phyloP scores from a whole-genome alignment of 2,797 vertebrate species.

The Ctenochaetus hawaiiensis region DNA sequence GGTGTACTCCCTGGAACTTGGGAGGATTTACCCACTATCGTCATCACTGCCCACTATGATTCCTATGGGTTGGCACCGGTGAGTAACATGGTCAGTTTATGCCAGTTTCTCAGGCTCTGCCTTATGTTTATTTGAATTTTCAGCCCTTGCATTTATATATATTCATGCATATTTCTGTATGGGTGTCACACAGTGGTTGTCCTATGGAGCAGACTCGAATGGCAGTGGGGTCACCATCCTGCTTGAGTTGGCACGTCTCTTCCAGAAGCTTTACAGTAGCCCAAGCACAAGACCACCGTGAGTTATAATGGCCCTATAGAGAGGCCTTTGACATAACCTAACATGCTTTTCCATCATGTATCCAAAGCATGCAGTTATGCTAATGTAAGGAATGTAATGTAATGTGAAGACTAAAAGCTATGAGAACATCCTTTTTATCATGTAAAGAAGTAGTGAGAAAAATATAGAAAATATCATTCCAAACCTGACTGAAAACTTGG shows the following conservation, averaged over 20 bases:
- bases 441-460: not conserved
- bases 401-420: not conserved
- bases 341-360: not conserved
- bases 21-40: slow-evolving; percentile 84
- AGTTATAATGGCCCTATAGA: slow-evolving; percentile 46
- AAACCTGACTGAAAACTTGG: not conserved
- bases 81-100: slow-evolving; percentile 50
- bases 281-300: slow-evolving; percentile 82
- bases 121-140: not conserved
- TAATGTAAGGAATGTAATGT: not conserved
- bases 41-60: slow-evolving; percentile 89
- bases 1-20: slow-evolving; percentile 84
- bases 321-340: not conserved
- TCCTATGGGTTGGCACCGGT: slow-evolving; percentile 87
- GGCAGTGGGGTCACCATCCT: slow-evolving; percentile 86
- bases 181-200: slow-evolving; percentile 81
- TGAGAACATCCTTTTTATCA: not conserved
- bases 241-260: slow-evolving; percentile 86
- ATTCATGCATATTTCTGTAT: not conserved
- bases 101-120: not conserved
- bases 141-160: not conserved
- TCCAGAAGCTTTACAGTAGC: slow-evolving; percentile 83
- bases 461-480: not conserved
- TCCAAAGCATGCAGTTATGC: not conserved
- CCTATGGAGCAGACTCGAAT: slow-evolving; percentile 89